Evolutionary conservation across 2,888 invertebrate genomes (phyloP), one percentile per base, ranked within the genome.

Genomic region (Diplazon laetatorius): DNA sequence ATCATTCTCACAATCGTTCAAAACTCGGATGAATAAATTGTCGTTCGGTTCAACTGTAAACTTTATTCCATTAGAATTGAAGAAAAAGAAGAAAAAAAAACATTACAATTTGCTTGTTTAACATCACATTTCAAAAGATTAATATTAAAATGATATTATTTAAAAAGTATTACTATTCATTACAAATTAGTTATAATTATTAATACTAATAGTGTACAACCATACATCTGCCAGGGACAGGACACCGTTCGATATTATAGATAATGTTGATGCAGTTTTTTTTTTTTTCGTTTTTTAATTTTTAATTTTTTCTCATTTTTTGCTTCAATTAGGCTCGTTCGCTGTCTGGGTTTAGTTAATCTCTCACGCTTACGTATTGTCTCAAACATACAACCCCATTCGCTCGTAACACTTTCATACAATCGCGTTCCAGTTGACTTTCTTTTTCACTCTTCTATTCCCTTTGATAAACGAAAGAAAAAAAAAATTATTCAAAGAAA

Each of bases 141-240:
- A 89, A 86, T 89, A 89, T 87, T 89, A 88, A 89, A 90, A 89
- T 86, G 87, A 89, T 89, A 89, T 88, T 84, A 87, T 85, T 88
- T 89, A 86, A 87, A 86, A 85, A 87, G 87, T 86, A 88, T 84
- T 86, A 85, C 86, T 89, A 89, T 85, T 82, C 88, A 88, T 89
- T 89, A 90, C 89, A 89, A 90, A 87, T 89, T 89, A 89, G 85
- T 88, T 89, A 89, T 85, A 88, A 88, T 89, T 90, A 89, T 88
- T 89, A 89, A 89, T 90, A 90, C 89, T 90, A 90, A 89, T 90
- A 90, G 89, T 90, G 85, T 89, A 90, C 90, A 90, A 90, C 87
- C 89, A 90, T 89, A 88, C 87, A 87, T 85, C 84, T 86, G 84
- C 84, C 82, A 73, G 85, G 83, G 83, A 85, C 74, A 87, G 84